Percentiles rank a stretch among this genome's conserved stretches.
These are phyloP conservation scores for Pseudomugil tenellus DNA, from an alignment of 2,797 vertebrate species.

Conservation along the genomic window DNA sequence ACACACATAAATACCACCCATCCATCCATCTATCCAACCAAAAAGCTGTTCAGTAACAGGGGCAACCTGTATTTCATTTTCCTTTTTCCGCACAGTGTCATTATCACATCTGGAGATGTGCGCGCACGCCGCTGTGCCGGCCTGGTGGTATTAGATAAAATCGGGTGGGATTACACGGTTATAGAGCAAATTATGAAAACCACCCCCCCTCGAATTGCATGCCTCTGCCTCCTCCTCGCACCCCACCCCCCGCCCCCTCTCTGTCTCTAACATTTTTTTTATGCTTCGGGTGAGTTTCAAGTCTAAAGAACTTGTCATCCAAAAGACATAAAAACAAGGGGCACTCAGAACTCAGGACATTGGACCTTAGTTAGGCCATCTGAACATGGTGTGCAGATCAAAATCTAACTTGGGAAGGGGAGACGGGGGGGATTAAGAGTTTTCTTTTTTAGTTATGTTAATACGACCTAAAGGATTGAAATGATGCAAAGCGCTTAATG, in stretches of 20 bases:
- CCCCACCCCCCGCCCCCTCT: constrained; percentile 19
- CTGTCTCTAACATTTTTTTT: background rate
- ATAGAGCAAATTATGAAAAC: constrained; percentile 88
- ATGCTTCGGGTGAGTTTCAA: constrained; percentile 10
- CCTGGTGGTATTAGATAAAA: constrained; percentile 95
- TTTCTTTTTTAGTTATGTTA: too few species aligned
- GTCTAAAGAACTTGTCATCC: background rate
- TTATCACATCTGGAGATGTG: constrained; percentile 96
- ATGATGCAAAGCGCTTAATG: too few species aligned
- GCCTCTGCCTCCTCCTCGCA: background rate
- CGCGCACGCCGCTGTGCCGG: constrained; percentile 89
- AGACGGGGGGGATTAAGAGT: too few species aligned
- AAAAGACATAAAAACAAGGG: background rate
- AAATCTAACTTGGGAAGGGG: too few species aligned
- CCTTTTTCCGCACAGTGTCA: constrained; percentile 84
- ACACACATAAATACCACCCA: background rate
- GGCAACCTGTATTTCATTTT: constrained; percentile 89
- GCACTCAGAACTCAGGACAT: too few species aligned
- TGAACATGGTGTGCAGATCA: background rate
- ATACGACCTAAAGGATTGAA: too few species aligned
- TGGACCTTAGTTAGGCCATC: background rate
- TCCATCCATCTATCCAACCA: constrained; percentile 50
- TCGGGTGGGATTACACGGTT: constrained; percentile 95
- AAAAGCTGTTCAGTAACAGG: constrained; percentile 90
- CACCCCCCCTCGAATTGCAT: background rate